Evolutionary conservation across 2,888 invertebrate genomes (phyloP), one percentile per base, ranked within the genome.

Genomic region (Ophraella communa): DNA sequence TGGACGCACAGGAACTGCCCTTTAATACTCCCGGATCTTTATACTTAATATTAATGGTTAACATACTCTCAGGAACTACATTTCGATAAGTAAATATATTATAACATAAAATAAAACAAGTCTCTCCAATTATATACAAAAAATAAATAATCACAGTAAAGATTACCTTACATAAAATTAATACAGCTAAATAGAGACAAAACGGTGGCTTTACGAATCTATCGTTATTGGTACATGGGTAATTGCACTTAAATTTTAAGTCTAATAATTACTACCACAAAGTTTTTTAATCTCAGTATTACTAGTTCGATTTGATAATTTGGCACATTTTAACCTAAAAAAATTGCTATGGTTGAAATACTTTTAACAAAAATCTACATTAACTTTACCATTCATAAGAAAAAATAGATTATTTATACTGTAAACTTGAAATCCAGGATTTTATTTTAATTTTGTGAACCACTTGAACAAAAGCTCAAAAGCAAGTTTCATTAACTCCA

Each of bases 61-160:
- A 78, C 77, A 76, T 75, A 74, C 70, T 69, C 73, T 74, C 76
- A 78, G 77, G 78, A 78, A 78, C 78, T 77, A 78, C 74, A 71
- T 72, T 75, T 73, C 70, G 49, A 68, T 72, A 74, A 73, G 65
- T 71, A 72, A n/a, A n/a, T 59, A 59, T 39, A 59, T 47, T 73
- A 74, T 73, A 76, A 77, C 74, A 74, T 75, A 76, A 72, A 73
- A 73, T 72, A 72, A 75, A 74, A 73, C 69, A 71, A 77, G 74
- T 76, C 74, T 76, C 75, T 76, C 63, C 71, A 74, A 70, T 75
- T 76, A 77, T 78, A 66, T 77, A 78, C 76, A 77, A 68, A 73
- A 72, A 68, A 73, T 72, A 78, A 78, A 77, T 71, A 77, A 78
- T 77, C 78, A 78, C 77, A 77, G 77, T 74, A 76, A 76, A 76